Conservation (phyloP, 92 coral and sea anemone species). For the Siderastrea radians region DNA sequence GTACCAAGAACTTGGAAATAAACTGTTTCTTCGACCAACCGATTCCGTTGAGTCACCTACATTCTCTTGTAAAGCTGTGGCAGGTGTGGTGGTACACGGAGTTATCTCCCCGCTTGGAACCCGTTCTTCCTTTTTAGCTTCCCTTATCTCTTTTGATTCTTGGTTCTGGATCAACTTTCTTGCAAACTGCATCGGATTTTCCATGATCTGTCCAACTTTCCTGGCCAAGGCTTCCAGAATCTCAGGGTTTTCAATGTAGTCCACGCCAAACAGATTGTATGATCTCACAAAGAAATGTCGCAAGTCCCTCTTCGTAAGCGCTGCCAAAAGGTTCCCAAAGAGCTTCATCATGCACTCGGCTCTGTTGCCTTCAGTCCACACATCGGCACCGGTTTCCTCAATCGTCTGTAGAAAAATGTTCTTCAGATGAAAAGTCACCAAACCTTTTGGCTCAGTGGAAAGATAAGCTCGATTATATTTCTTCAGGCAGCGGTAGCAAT, state of each 20-base stretch:
- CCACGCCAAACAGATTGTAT: too few relatives aligned
- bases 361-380: too few relatives aligned
- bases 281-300: too few relatives aligned
- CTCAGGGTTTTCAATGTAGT: too few relatives aligned
- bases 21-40: background rate
- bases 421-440: slow-evolving; percentile 72
- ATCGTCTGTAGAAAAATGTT: background rate
- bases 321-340: slow-evolving; percentile 41
- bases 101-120: background rate
- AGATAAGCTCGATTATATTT: slow-evolving; percentile 53
- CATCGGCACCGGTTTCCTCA: too few relatives aligned
- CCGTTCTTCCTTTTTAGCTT: background rate
- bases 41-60: background rate
- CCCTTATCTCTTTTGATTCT: background rate
- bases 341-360: too few relatives aligned
- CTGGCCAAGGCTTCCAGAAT: slow-evolving; percentile 40
- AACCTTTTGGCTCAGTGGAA: slow-evolving; percentile 43
- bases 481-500: slow-evolving; percentile 82
- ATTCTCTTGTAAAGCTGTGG: background rate
- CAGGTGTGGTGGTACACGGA: background rate
- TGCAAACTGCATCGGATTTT: slow-evolving; percentile 61
- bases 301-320: slow-evolving; percentile 34
- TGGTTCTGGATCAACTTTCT: slow-evolving; percentile 8
- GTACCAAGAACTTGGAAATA: background rate
- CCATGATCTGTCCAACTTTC: slow-evolving; percentile 63